A percentile compares a stretch with the other conserved stretches of the same genome.
These are phyloP conservation scores for Sebastes fasciatus DNA, from an alignment of 2,113 vertebrate species.

Conservation along the genomic window DNA sequence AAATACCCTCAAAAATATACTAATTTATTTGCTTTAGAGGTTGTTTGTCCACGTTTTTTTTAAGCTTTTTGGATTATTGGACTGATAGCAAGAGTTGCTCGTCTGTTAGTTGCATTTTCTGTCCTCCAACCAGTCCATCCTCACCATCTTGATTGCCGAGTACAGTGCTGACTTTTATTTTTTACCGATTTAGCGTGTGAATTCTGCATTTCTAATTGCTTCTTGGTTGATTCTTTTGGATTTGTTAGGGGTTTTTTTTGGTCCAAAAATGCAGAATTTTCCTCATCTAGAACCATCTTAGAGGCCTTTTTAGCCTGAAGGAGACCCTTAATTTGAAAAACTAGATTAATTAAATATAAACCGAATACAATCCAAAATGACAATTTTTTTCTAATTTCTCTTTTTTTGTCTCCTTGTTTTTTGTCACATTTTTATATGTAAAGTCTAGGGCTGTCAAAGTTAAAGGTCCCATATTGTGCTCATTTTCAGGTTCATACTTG, in stretches of 20 bases:
- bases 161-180: not conserved
- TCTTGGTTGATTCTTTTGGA: too few species aligned
- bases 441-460: not conserved
- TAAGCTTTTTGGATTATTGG: not conserved
- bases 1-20: not conserved
- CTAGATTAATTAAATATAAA: not conserved
- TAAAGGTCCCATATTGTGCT: too few species aligned
- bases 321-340: not conserved
- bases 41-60: not conserved
- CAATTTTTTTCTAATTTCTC: too few species aligned
- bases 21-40: not conserved
- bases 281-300: not conserved
- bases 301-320: not conserved
- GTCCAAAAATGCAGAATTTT: not conserved
- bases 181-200: not conserved
- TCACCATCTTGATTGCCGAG: not conserved
- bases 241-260: too few species aligned
- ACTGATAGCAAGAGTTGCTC: not conserved
- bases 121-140: not conserved
- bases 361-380: not conserved
- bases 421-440: not conserved
- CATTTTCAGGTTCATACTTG: too few species aligned
- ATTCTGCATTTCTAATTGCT: not conserved
- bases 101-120: not conserved
- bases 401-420: too few species aligned